Conservation (phyloP, 2,888 invertebrate species). For the Drosophila anomelani region DNA sequence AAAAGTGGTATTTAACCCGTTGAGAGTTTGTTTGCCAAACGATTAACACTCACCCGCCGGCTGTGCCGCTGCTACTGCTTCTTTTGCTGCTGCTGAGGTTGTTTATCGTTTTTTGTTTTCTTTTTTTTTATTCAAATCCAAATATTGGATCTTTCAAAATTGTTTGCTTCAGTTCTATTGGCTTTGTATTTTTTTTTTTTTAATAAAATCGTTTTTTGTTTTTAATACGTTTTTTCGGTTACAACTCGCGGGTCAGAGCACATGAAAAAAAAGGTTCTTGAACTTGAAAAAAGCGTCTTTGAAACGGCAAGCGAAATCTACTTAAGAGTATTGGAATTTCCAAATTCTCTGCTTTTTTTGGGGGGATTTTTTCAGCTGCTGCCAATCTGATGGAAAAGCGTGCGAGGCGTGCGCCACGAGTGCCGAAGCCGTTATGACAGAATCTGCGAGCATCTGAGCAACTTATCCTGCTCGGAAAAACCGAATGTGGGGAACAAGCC, state of each 20-base stretch:
- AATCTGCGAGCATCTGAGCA: conserved; percentile 74
- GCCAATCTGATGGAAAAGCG: conserved; percentile 44
- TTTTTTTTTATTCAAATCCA: neutral
- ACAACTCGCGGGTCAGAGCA: neutral
- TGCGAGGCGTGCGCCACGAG: conserved; percentile 72
- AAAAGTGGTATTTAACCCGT: conserved; percentile 19
- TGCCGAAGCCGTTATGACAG: conserved; percentile 78
- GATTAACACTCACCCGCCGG: conserved; percentile 36
- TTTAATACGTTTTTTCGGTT: neutral
- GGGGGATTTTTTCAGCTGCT: conserved; percentile 14
- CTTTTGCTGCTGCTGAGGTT: conserved; percentile 1
- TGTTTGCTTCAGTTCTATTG: conserved; percentile 6
- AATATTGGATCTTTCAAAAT: conserved; percentile 14
- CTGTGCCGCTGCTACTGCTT: conserved; percentile 14
- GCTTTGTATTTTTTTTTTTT: neutral
- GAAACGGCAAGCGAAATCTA: conserved; percentile 6
- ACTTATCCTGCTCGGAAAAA: conserved; percentile 68
- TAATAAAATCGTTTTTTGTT: no score
- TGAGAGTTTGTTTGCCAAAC: conserved; percentile 26
- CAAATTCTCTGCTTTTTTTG: neutral
- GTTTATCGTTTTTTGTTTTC: neutral
- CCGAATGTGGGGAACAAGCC: conserved; percentile 1
- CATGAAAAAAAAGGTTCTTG: conserved; percentile 7
- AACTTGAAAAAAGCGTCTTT: conserved; percentile 15
- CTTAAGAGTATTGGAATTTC: neutral